A percentile compares a stretch with the other conserved stretches of the same genome.
These are phyloP conservation scores for Epsilonema sp. DNA, from an alignment of 2,888 invertebrate species.

Conservation along the genomic window DNA sequence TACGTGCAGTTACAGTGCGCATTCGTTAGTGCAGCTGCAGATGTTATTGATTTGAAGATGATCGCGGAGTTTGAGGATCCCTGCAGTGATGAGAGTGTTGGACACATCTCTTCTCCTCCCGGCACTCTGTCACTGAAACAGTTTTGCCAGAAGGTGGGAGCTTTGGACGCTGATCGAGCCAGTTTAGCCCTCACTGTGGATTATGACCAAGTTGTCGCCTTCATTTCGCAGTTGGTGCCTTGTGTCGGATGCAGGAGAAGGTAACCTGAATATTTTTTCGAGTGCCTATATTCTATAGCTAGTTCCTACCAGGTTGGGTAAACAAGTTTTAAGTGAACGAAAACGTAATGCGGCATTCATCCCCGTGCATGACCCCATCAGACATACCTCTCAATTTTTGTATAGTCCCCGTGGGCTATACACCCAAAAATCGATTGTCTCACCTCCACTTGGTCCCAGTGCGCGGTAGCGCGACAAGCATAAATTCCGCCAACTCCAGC, in stretches of 20 bases:
- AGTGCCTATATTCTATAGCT: not conserved
- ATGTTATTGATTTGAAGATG: slow-evolving; percentile 44
- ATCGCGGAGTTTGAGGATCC: slow-evolving; percentile 72
- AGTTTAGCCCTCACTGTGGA: slow-evolving; percentile 67
- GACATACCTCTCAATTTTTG: too few relatives aligned
- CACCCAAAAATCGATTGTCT: too few relatives aligned
- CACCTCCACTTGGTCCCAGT: too few relatives aligned
- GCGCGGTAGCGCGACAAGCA: too few relatives aligned
- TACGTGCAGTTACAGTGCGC: too few relatives aligned
- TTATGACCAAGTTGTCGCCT: slow-evolving; percentile 56
- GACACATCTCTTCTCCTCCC: not conserved
- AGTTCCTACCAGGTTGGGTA: too few relatives aligned
- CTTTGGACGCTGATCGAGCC: slow-evolving; percentile 47
- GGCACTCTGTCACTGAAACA: slow-evolving; percentile 42
- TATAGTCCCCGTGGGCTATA: too few relatives aligned
- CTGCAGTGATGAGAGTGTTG: slow-evolving; percentile 42
- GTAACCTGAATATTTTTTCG: slow-evolving; percentile 34
- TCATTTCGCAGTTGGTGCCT: slow-evolving; percentile 70
- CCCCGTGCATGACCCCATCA: too few relatives aligned
- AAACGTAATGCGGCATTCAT: too few relatives aligned
- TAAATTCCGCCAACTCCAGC: too few relatives aligned
- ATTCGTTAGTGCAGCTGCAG: too few relatives aligned
- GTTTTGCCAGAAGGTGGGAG: slow-evolving; percentile 58
- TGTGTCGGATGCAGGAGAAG: slow-evolving; percentile 82
- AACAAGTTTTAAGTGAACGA: too few relatives aligned